Evolutionary conservation across 1,140 invertebrate genomes (phyloP).

Genomic region (Cotesia vestalis): DNA sequence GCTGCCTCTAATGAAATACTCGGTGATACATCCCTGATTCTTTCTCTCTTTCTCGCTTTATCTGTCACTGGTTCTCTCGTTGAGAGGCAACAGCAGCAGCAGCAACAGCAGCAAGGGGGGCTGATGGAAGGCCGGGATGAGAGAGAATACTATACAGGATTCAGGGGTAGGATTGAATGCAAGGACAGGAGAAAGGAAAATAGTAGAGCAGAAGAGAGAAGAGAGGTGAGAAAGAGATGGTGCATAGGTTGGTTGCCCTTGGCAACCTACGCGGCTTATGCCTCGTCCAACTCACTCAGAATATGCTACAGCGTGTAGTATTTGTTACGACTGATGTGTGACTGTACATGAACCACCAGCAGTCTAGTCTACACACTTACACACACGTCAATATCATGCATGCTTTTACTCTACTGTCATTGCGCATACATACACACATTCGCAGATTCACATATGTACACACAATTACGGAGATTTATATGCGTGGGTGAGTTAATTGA

Average conservation of each 20-base stretch:
- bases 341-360: conserved; percentile 8
- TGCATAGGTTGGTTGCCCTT: conserved; percentile 56
- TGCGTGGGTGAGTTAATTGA: conserved; percentile 54
- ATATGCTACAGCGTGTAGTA: conserved; percentile 32
- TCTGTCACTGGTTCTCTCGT: conserved; percentile 10
- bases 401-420: neutral
- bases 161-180: conserved; percentile 36
- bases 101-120: conserved; percentile 7
- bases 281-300: conserved; percentile 32
- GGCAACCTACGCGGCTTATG: conserved; percentile 56
- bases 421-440: too few relatives aligned
- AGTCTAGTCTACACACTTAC: neutral
- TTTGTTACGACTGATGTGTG: conserved; percentile 21
- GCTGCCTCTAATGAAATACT: conserved; percentile 45
- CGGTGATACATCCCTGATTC: conserved; percentile 44
- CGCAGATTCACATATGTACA: neutral
- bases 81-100: conserved; percentile 15
- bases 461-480: conserved; percentile 31
- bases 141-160: conserved; percentile 4
- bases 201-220: conserved; percentile 30
- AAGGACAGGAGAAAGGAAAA: conserved; percentile 38
- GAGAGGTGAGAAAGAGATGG: conserved; percentile 42
- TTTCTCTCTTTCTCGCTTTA: conserved; percentile 5
- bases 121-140: conserved; percentile 30
- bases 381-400: neutral